Evolutionary conservation across 2,113 vertebrate genomes (phyloP).

Genomic region (Eclectus roratus): DNA sequence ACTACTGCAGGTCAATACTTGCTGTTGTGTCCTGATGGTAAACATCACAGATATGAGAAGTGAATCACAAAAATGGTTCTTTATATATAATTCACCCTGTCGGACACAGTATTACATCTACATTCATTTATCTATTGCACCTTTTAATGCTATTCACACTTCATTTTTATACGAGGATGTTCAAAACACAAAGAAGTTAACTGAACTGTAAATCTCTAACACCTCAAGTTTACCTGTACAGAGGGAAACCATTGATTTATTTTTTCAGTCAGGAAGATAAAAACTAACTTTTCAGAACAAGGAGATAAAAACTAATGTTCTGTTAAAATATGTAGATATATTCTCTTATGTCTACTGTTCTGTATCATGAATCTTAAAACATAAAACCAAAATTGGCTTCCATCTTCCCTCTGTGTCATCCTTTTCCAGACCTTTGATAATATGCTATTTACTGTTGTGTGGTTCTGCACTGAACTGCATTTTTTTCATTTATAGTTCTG

Average conservation of each 20-base stretch:
- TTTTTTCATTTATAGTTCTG: background rate
- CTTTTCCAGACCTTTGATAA: conserved; percentile 5
- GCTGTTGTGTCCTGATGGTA: conserved; percentile 31
- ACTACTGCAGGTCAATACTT: background rate
- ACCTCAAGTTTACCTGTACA: conserved; percentile 20
- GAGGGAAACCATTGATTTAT: conserved; percentile 4
- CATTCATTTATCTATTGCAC: conserved; percentile 68
- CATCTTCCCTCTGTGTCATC: background rate
- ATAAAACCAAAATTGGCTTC: conserved; percentile 1
- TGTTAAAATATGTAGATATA: background rate
- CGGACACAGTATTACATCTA: conserved; percentile 44
- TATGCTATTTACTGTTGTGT: background rate
- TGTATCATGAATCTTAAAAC: background rate
- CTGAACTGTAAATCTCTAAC: conserved; percentile 42
- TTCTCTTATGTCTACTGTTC: background rate
- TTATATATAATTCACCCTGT: background rate
- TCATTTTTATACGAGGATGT: conserved; percentile 59
- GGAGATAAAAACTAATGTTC: conserved; percentile 10
- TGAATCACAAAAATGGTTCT: conserved; percentile 23
- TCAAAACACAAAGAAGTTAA: conserved; percentile 40
- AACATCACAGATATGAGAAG: conserved; percentile 49
- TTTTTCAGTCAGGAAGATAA: background rate
- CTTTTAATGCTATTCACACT: conserved; percentile 55
- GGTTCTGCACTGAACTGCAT: background rate
- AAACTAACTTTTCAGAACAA: conserved; percentile 32